Percentiles rank a stretch among this genome's conserved stretches.
Evolutionary conservation across 2,113 vertebrate genomes (phyloP).

Genomic region (Eubucco bourcierii): DNA sequence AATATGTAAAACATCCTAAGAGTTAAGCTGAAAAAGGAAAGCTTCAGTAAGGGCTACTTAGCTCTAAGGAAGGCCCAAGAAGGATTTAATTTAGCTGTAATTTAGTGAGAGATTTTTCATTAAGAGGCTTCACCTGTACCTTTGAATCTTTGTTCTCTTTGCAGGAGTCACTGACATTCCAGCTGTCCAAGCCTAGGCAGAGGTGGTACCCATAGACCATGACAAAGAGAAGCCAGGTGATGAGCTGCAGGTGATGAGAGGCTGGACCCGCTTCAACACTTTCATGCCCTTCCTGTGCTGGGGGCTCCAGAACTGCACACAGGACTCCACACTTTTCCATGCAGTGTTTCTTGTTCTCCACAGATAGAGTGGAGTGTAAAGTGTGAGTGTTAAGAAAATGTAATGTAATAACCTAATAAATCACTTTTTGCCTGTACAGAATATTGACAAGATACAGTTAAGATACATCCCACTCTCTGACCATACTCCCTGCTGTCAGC

Average conservation of each 20-base stretch:
- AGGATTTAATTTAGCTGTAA: not conserved
- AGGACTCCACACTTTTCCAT: not conserved
- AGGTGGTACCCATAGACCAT: not conserved
- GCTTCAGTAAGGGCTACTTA: not conserved
- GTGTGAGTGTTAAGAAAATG: not conserved
- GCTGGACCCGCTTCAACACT: too few species aligned
- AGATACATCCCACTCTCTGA: not conserved
- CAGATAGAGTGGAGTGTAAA: not conserved
- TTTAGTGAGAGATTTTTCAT: not conserved
- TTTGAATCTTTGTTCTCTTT: not conserved
- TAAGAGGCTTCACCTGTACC: not conserved
- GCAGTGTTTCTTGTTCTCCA: not conserved
- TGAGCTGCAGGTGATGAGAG: not conserved
- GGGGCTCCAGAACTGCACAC: too few species aligned
- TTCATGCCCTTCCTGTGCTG: too few species aligned
- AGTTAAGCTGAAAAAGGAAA: slow-evolving; percentile 11
- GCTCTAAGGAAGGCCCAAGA: not conserved
- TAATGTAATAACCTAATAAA: not conserved
- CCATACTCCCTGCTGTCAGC: not conserved
- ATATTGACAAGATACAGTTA: not conserved
- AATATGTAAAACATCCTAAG: not conserved
- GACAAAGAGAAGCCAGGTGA: not conserved
- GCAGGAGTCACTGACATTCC: not conserved
- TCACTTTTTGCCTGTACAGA: not conserved
- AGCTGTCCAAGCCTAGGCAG: not conserved